Base-by-base conservation (phyloP, 35 echinoderm and acorn worm genomes). In the Ophioderma brevispina region DNA sequence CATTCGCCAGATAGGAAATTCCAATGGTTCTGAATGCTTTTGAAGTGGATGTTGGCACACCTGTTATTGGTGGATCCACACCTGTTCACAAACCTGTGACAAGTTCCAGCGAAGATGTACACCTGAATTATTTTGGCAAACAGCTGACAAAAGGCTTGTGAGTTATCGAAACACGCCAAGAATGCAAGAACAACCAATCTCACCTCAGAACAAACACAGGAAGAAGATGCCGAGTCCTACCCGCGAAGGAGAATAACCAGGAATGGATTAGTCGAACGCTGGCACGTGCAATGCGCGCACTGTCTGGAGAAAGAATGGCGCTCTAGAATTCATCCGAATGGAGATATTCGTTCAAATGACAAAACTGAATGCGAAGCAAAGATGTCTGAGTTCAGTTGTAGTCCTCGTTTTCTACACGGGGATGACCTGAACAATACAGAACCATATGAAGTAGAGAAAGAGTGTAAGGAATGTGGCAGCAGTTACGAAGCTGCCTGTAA, bases 381-480 rank as follows among this genome's bases (percentile, higher is more conserved):
- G n/a, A n/a, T n/a, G n/a, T n/a, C n/a, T n/a, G n/a, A n/a, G n/a
- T n/a, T n/a, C n/a, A n/a, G n/a, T n/a, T n/a, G n/a, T n/a, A n/a
- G n/a, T n/a, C n/a, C n/a, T n/a, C n/a, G n/a, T n/a, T n/a, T n/a
- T n/a, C n/a, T n/a, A n/a, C n/a, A n/a, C n/a, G n/a, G n/a, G n/a
- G n/a, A n/a, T n/a, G n/a, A n/a, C n/a, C n/a, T n/a, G n/a, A n/a
- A n/a, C n/a, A n/a, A n/a, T n/a, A n/a, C n/a, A n/a, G n/a, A n/a
- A n/a, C n/a, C n/a, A n/a, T n/a, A n/a, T n/a, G n/a, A n/a, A n/a
- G 59, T 70, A 4, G 59, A 70, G 59, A 70, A 70, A 70, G 59
- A 70, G n/a, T 70, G 59, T 30, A 25, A 70, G 28, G 59, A 70
- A 70, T 70, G 59, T 25, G 10, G 59, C n/a, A 70, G 59, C n/a